Evolutionary conservation across 2,888 invertebrate species (phyloP).

Genomic region (Synergus laeviventris): DNA sequence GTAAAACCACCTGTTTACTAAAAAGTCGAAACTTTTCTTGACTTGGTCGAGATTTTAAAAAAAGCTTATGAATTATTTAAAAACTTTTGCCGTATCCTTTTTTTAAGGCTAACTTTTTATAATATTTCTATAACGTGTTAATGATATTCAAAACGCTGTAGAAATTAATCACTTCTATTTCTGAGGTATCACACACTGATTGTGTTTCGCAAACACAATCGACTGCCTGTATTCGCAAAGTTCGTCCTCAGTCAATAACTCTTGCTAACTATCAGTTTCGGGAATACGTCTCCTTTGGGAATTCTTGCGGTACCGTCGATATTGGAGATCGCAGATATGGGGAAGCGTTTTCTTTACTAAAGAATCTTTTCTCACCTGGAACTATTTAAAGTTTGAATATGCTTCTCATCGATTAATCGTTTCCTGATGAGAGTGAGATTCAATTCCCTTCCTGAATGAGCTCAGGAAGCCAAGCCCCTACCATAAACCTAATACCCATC

Average conservation of each 20-base stretch:
- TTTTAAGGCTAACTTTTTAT: no score
- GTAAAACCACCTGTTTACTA: neutral
- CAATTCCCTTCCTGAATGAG: conserved; percentile 21
- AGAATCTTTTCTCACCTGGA: neutral
- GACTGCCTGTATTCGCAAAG: conserved; percentile 2
- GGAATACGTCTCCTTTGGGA: conserved; percentile 6
- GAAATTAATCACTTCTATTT: conserved; percentile 25
- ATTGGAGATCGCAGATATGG: neutral
- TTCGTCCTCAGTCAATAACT: conserved; percentile 26
- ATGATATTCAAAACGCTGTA: no score
- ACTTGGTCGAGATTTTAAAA: no score
- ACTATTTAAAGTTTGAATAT: conserved; percentile 3
- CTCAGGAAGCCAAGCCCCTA: conserved; percentile 23
- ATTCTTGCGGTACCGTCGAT: neutral
- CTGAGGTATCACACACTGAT: neutral
- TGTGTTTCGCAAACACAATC: conserved; percentile 14
- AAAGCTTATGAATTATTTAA: no score
- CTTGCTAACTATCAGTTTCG: conserved; percentile 24
- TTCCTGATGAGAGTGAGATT: conserved; percentile 25
- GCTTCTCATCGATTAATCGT: conserved; percentile 25
- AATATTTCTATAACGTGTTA: no score
- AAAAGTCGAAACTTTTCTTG: no score
- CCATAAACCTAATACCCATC: conserved; percentile 31
- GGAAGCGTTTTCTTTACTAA: neutral
- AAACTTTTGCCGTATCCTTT: no score